A percentile compares a stretch with the other conserved stretches of the same genome.
Evolutionary conservation across 2,113 vertebrate species (phyloP).

Genomic region (Oenanthe melanoleuca): DNA sequence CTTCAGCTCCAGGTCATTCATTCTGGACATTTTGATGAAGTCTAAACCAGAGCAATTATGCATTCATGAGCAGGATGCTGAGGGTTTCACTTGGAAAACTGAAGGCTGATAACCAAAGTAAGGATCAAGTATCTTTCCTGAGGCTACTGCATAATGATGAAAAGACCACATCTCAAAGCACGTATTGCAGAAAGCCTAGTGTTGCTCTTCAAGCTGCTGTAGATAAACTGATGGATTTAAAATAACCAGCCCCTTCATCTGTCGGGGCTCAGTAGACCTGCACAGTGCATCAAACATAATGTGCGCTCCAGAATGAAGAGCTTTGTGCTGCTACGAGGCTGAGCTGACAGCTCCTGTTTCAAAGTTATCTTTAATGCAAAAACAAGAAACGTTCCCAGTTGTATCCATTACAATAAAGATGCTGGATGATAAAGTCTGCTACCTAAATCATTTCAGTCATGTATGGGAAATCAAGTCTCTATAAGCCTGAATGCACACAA

Average conservation of each 20-base stretch:
- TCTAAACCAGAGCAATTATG: slow-evolving; percentile 26
- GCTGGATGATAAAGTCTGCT: slow-evolving; percentile 6
- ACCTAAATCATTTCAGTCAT: slow-evolving; percentile 26
- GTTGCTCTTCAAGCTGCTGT: neutral
- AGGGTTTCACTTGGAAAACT: slow-evolving; percentile 60
- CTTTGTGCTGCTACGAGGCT: slow-evolving; percentile 10
- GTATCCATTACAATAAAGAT: slow-evolving; percentile 39
- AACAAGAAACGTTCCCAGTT: slow-evolving; percentile 34
- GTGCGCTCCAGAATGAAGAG: neutral
- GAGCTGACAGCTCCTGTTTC: slow-evolving; percentile 49
- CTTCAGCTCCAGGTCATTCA: slow-evolving; percentile 27
- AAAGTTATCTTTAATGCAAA: slow-evolving; percentile 54
- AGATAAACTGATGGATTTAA: neutral
- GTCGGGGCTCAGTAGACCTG: neutral
- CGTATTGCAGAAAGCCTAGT: neutral
- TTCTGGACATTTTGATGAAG: slow-evolving; percentile 27
- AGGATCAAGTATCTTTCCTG: slow-evolving; percentile 56
- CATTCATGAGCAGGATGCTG: slow-evolving; percentile 54
- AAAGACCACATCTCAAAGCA: slow-evolving; percentile 11
- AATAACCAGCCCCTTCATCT: neutral
- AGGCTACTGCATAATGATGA: slow-evolving; percentile 28
- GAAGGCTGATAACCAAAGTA: slow-evolving; percentile 52
- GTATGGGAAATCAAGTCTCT: slow-evolving; percentile 57
- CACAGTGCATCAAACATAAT: neutral
- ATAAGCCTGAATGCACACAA: slow-evolving; percentile 26